Percentiles rank a stretch among this genome's conserved stretches.
phyloP scores from a whole-genome alignment of 1,140 invertebrate species.

The Oscheius sp. region DNA sequence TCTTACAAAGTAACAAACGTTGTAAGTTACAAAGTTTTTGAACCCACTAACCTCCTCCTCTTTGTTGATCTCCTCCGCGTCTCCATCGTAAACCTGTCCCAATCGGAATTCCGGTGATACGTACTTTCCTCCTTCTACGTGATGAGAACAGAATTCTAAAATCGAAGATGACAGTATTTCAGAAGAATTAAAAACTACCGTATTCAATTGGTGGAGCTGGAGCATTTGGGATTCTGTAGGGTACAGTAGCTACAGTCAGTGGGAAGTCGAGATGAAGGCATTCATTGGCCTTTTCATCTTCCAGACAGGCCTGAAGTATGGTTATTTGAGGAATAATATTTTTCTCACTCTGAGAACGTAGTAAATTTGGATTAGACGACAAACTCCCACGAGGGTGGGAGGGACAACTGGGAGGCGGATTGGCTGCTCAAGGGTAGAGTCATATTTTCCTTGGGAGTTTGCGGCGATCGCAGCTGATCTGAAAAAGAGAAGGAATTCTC shows the following conservation, averaged over 20 bases:
- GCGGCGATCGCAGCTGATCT: conserved; percentile 51
- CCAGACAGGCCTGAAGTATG: conserved; percentile 37
- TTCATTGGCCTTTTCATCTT: conserved; percentile 73
- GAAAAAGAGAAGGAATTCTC: no score
- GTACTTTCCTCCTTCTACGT: conserved; percentile 78
- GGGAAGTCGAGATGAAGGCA: conserved; percentile 76
- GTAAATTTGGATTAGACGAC: conserved; percentile 76
- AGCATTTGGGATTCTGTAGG: conserved; percentile 74
- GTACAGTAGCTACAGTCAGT: conserved; percentile 77
- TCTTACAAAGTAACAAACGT: conserved; percentile 5
- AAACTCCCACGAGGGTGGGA: conserved; percentile 74
- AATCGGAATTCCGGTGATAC: conserved; percentile 78
- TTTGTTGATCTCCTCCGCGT: conserved; percentile 37
- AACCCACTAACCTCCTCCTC: conserved; percentile 47
- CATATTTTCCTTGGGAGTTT: conserved; percentile 64
- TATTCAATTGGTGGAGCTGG: conserved; percentile 72
- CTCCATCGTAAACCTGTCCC: conserved; percentile 75
- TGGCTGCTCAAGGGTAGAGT: conserved; percentile 66
- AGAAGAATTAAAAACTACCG: conserved; percentile 64
- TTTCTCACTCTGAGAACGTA: conserved; percentile 73
- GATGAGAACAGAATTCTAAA: conserved; percentile 59
- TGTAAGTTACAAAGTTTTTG: no score
- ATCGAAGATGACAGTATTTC: not conserved
- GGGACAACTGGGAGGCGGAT: conserved; percentile 76
- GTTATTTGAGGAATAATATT: conserved; percentile 14